Percentiles rank a stretch among this genome's conserved stretches.
phyloP scores from a whole-genome alignment of 2,888 invertebrate species.

The Mystacides longicornis region DNA sequence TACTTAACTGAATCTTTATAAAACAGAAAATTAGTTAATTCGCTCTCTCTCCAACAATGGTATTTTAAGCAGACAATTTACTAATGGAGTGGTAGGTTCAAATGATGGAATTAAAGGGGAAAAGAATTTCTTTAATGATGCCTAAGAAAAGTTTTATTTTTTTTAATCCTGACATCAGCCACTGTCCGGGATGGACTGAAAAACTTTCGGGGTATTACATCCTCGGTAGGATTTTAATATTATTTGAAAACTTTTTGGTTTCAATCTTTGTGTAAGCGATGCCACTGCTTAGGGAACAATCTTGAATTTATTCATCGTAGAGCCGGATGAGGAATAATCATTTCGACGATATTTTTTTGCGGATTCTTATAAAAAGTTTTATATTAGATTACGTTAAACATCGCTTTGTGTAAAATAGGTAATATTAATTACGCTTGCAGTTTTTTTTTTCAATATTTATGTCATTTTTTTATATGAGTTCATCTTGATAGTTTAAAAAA shows the following conservation, averaged over 20 bases:
- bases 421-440: no score
- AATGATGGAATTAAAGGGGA: slow-evolving; percentile 5
- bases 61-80: slow-evolving; percentile 14
- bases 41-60: slow-evolving; percentile 7
- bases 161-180: slow-evolving; percentile 21
- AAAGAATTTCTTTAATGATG: slow-evolving; percentile 21
- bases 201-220: slow-evolving; percentile 23
- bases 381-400: no score
- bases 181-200: not conserved
- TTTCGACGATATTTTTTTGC: no score
- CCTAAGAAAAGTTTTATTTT: slow-evolving; percentile 15
- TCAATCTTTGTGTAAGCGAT: not conserved
- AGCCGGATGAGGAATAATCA: no score
- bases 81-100: slow-evolving; percentile 4
- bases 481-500: no score
- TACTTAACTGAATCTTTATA: not conserved
- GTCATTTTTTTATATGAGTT: no score
- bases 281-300: not conserved
- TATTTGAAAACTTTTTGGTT: slow-evolving; percentile 10
- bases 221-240: slow-evolving; percentile 22
- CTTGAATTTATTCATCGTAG: no score
- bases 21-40: slow-evolving; percentile 1
- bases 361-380: no score
- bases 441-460: no score
- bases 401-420: no score